These are phyloP conservation scores for Gallirallus australis DNA, from an alignment of 2,797 vertebrate genomes.

Conservation along the genomic window DNA sequence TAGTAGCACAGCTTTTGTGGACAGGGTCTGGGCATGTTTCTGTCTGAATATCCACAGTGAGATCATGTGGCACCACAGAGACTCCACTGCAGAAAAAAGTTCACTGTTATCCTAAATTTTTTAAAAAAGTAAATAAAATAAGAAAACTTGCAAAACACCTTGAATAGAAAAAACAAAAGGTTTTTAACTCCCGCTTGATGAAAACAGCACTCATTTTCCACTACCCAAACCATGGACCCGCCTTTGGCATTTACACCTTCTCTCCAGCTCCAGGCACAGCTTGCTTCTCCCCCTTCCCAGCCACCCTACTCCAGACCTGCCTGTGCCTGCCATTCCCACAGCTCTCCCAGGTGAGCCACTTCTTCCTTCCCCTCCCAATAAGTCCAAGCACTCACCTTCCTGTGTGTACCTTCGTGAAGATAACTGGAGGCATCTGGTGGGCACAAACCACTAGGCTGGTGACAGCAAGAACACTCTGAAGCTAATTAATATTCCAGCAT, in stretches of 20 bases:
- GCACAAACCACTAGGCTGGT: background rate
- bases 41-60: background rate
- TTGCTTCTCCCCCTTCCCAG: background rate
- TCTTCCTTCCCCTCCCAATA: background rate
- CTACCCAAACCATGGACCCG: background rate
- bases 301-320: background rate
- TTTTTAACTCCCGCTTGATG: background rate
- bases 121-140: too few species aligned
- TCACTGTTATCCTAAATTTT: background rate
- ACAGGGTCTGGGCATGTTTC: background rate
- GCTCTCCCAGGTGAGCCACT: background rate
- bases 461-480: background rate
- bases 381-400: background rate
- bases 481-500: background rate
- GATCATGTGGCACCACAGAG: background rate
- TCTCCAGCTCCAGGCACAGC: background rate
- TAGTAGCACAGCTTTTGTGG: background rate
- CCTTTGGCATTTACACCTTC: background rate
- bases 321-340: background rate
- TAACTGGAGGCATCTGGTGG: background rate
- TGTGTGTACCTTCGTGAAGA: background rate
- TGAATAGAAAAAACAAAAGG: background rate
- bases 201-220: background rate
- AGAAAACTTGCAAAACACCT: background rate
- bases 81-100: background rate